Percentiles rank a stretch among this genome's conserved stretches.
phyloP scores from a whole-genome alignment of 2,797 vertebrate genomes.

The Eremophila alpestris region DNA sequence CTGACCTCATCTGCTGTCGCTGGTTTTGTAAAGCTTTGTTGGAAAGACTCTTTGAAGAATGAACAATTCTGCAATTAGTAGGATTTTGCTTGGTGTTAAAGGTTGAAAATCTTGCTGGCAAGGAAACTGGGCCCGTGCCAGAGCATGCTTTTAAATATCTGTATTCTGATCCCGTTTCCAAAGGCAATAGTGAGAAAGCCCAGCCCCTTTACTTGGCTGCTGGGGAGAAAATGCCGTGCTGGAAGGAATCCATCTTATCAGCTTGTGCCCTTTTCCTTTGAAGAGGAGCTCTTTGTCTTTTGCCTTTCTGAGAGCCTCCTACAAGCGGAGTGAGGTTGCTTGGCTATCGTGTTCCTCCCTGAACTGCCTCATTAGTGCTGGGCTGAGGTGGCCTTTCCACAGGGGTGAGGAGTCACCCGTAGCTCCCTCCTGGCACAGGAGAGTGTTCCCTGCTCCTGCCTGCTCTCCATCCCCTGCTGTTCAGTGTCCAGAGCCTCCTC shows the following conservation, averaged over 20 bases:
- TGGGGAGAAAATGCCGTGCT: neutral
- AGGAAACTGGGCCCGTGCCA: conserved; percentile 34
- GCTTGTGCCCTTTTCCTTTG: conserved; percentile 34
- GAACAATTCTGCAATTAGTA: conserved; percentile 56
- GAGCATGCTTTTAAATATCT: conserved; percentile 26
- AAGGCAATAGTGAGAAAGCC: conserved; percentile 32
- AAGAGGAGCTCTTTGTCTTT: conserved; percentile 37
- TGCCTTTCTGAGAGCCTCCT: neutral
- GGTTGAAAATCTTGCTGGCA: conserved; percentile 49
- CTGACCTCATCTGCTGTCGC: neutral
- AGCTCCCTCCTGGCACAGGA: neutral
- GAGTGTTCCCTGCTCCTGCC: neutral
- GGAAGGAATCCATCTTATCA: conserved; percentile 52
- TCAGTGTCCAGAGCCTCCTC: neutral
- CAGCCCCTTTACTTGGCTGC: conserved; percentile 38
- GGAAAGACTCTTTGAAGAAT: conserved; percentile 8
- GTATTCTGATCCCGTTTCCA: conserved; percentile 12
- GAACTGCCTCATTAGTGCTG: neutral
- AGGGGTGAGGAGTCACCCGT: accelerated
- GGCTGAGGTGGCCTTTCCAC: neutral
- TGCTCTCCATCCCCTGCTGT: accelerated
- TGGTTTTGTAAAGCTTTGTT: conserved; percentile 13
- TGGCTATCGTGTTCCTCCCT: neutral
- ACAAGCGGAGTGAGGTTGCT: accelerated
- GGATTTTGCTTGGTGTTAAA: conserved; percentile 45